Evolutionary conservation across 2,797 vertebrate species (phyloP), one percentile per base, ranked within the genome.

Genomic region (Parauchenoglanis punctatus): DNA sequence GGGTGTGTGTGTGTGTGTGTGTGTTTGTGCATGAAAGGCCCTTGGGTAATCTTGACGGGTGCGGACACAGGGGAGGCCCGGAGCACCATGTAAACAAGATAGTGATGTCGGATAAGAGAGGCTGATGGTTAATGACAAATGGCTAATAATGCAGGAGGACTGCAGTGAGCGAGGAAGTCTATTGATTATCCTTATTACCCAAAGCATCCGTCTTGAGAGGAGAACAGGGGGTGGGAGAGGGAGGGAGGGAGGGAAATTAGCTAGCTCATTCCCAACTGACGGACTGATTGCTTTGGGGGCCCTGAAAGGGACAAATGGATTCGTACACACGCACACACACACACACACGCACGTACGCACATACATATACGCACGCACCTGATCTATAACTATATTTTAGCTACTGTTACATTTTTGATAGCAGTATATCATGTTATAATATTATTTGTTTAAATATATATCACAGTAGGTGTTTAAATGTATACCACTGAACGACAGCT

Each of bases 101-200:
- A 92, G 90, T 92, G 92, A 95, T 93, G 91, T 91, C 91, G 91
- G 92, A 95, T 95, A 94, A 95, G 92, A 93, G 92, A 90, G 91
- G 91, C 92, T 91, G 92, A 91, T 89, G 75, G 84, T 92, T 86
- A 93, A 93, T 96, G 95, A 96, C 95, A 95, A 95, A 96, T 88
- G 84, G 90, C 92, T 93, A 92, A 94, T 94, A 93, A 93, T 31
- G 91, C 92, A 91, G 83, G 91, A 91, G 94, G 94, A 93, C 81
- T 40, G 86, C 91, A 91, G 88, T 83, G 88, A 91, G 72, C 86
- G 88, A 93, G 94, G 94, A 94, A 94, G 93, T 93, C 90, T 96
- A 96, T 96, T 96, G 96, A 96, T 96, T 96, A 94, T 94, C 91
- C 94, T 95, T 96, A 96, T 96, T 96, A 96, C 95, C 94, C 91